These are phyloP conservation scores for Cyprinodon diabolis DNA, from an alignment of 2,797 vertebrate genomes.

Conservation along the genomic window DNA sequence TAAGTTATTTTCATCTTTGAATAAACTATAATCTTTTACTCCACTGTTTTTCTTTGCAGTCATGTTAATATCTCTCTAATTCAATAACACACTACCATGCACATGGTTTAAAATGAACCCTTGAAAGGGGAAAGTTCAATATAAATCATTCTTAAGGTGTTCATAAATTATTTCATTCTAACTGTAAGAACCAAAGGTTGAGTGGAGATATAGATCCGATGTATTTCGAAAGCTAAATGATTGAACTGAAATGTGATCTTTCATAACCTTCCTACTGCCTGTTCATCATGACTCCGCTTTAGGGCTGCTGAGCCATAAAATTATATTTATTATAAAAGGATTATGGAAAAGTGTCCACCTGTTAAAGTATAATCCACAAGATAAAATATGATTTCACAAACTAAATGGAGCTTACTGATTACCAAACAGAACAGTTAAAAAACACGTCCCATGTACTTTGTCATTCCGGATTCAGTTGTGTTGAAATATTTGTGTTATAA, in stretches of 20 bases:
- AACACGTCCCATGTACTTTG: background rate
- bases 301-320: constrained; percentile 32
- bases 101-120: background rate
- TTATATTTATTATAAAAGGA: constrained; percentile 2
- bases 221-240: background rate
- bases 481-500: background rate
- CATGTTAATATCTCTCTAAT: background rate
- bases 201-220: background rate
- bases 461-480: background rate
- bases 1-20: no score
- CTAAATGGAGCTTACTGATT: background rate
- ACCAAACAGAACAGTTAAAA: background rate
- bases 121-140: background rate
- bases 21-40: no score
- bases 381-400: background rate
- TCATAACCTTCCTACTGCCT: background rate
- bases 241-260: constrained; percentile 2
- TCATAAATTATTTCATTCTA: background rate
- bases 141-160: background rate
- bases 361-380: constrained; percentile 32
- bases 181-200: background rate
- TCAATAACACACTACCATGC: background rate
- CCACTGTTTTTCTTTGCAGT: background rate
- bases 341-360: constrained; percentile 15
- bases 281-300: constrained; percentile 27